Percentiles rank a stretch among this genome's conserved stretches.
Conservation (phyloP, 2,113 vertebrate genomes). For the Paradoxurus hermaphroditus region DNA sequence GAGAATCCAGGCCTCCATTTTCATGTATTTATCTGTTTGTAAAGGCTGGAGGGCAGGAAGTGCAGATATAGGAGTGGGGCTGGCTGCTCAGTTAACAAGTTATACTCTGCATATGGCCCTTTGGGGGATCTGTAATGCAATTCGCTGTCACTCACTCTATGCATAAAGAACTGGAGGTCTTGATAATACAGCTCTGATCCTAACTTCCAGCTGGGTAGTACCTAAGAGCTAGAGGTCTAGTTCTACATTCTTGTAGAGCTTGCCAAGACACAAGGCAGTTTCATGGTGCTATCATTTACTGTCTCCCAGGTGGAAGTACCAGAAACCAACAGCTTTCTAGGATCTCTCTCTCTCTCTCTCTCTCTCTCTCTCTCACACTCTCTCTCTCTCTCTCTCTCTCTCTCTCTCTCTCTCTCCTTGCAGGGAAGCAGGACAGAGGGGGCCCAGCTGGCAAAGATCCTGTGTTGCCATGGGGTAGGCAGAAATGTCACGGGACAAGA, state of each 20-base stretch:
- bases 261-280: background rate
- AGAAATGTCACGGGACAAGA: background rate
- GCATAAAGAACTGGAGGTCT: background rate
- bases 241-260: background rate
- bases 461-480: background rate
- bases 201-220: background rate
- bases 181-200: background rate
- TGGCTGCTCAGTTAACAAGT: background rate
- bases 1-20: background rate
- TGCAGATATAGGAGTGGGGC: background rate
- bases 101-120: background rate
- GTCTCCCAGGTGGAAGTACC: background rate
- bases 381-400: background rate
- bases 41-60: background rate
- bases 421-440: background rate
- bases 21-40: background rate
- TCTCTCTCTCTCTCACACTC: background rate
- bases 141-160: background rate
- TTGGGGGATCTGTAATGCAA: background rate
- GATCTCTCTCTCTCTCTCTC: background rate
- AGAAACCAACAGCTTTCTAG: background rate
- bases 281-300: background rate
- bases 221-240: background rate
- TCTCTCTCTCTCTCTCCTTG: background rate
- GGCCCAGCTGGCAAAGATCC: background rate